Base-by-base conservation (phyloP, 1,140 invertebrate genomes). In the Eubasilissa regina region DNA sequence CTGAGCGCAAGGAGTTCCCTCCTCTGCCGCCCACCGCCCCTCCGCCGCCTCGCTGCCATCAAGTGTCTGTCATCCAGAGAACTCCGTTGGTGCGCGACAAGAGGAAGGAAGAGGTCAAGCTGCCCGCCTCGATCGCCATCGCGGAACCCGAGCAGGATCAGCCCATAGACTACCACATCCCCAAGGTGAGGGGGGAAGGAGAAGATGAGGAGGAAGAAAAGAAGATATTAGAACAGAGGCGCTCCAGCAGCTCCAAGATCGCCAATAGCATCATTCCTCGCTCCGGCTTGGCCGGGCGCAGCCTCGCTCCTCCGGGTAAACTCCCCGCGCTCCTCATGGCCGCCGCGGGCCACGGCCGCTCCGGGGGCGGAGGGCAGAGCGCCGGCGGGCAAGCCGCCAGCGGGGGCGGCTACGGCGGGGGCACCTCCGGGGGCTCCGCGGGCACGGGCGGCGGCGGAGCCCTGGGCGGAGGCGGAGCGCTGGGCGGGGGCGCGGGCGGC, bases 151-250 rank as follows among this genome's bases (percentile, higher is more conserved):
- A 93, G 87, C 93, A 96, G 87, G 95, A 96, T 60, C 94, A 95
- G 81, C 95, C 95, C 0, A 96, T 97, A 70, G 94, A 97, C 84
- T 97, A 97, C 86, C 95, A 94, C 83, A 94, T 97, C 75, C 95
- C 95, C 15, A 96, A 95, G 86, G 92, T 93, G 75, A 90, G 92
- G 79, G 91, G 93, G 19, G 92, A 93, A 80, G 86, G 87, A 12
- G 92, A 93, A 84, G 92, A 94, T 73, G 90, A 86, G 87, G 92
- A 88, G 87, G 92, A 89, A 81, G 89, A 86, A 87, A 90, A 87
- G 85, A 91, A 89, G 87, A 89, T 85, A 84, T 89, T 87, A 85
- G 91, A 89, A 86, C 90, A 91, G 84, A 87, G 91, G 79, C 85
- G 91, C 78, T 90, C 89, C 51, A 91, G 90, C 66, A 91, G 90